These are phyloP conservation scores for Lepus townsendii DNA, from an alignment of 2,797 vertebrate species.

Conservation along the genomic window DNA sequence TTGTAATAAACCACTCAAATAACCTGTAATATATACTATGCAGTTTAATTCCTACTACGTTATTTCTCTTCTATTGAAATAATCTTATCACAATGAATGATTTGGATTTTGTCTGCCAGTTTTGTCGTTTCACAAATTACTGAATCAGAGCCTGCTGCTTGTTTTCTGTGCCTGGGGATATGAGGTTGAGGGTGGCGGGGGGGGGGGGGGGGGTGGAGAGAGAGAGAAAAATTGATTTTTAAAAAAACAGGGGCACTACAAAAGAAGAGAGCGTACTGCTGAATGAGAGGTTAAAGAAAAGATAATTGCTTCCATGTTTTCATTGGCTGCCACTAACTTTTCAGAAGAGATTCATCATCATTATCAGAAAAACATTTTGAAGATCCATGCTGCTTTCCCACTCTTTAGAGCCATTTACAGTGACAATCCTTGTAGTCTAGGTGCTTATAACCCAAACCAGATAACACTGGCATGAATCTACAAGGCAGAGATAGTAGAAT, in stretches of 20 bases:
- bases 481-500: background rate
- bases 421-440: background rate
- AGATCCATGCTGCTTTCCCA: background rate
- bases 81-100: conserved; percentile 8
- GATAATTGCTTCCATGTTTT: background rate
- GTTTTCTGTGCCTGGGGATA: background rate
- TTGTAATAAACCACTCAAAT: conserved; percentile 61
- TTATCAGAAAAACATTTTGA: conserved; percentile 39
- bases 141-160: background rate
- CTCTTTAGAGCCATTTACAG: background rate
- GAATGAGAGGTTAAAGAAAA: conserved; percentile 30
- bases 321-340: background rate
- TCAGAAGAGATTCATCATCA: conserved; percentile 7
- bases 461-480: background rate
- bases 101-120: conserved; percentile 11
- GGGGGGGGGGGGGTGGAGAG: background rate
- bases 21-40: background rate
- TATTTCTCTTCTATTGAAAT: conserved; percentile 41
- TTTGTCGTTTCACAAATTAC: conserved; percentile 33
- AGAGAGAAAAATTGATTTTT: background rate
- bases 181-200: no score
- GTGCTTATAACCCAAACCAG: background rate
- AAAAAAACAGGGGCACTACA: background rate
- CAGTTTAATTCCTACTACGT: conserved; percentile 19
- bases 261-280: background rate